A percentile compares a stretch with the other conserved stretches of the same genome.
phyloP scores from a whole-genome alignment of 2,797 vertebrate species.

The Onychomys leucogaster region DNA sequence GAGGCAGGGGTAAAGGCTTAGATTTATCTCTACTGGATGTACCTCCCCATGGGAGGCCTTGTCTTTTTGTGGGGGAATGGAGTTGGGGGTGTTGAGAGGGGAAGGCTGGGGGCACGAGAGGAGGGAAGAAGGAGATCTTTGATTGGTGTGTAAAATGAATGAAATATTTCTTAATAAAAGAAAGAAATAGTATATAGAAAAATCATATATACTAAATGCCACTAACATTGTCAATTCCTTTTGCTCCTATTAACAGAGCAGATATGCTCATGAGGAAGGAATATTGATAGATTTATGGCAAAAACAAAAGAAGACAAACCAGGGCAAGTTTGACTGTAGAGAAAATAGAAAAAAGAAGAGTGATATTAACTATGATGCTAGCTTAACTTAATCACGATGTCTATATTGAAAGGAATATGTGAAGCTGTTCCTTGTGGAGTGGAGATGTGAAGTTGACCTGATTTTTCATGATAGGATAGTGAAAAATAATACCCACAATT shows the following conservation, averaged over 20 bases:
- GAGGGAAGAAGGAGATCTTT: too few species aligned
- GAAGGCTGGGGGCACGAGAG: too few species aligned
- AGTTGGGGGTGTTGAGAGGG: too few species aligned
- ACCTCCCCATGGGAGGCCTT: too few species aligned
- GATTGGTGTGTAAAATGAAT: too few species aligned
- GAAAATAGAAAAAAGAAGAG: not conserved
- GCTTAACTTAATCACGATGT: not conserved
- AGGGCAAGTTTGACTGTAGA: not conserved
- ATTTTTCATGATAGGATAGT: not conserved
- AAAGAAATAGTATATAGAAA: too few species aligned
- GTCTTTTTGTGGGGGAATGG: too few species aligned
- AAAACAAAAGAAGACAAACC: not conserved
- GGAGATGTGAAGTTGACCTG: not conserved
- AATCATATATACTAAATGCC: not conserved
- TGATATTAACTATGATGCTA: not conserved
- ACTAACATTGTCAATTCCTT: not conserved
- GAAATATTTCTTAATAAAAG: too few species aligned
- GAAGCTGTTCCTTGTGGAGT: not conserved
- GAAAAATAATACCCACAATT: not conserved
- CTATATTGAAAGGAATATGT: not conserved
- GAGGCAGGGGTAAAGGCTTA: too few species aligned
- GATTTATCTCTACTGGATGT: too few species aligned
- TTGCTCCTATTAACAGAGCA: not conserved
- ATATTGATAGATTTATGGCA: not conserved
- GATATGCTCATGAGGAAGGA: not conserved